phyloP scores from a whole-genome alignment of 2,797 vertebrate genomes.

The Zonotrichia albicollis region DNA sequence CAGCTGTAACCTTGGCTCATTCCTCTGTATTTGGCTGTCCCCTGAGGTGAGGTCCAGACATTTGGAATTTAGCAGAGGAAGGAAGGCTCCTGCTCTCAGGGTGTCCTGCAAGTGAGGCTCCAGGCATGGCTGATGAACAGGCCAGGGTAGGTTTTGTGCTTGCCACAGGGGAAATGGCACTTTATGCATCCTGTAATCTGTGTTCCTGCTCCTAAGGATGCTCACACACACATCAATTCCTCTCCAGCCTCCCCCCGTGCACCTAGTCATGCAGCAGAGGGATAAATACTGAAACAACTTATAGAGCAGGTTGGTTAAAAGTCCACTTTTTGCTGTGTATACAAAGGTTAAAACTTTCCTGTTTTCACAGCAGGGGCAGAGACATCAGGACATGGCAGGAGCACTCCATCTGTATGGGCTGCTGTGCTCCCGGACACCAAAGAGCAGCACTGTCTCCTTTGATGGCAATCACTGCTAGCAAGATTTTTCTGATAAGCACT shows the following conservation, averaged over 20 bases:
- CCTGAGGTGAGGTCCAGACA: not conserved
- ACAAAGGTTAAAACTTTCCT: not conserved
- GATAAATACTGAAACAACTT: not conserved
- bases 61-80: not conserved
- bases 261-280: not conserved
- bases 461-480: not conserved
- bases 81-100: not conserved
- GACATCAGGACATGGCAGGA: not conserved
- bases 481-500: conserved; percentile 7
- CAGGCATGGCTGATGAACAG: not conserved
- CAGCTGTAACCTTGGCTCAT: not conserved
- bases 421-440: not conserved
- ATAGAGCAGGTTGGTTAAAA: not conserved
- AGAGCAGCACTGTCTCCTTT: not conserved
- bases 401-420: accelerated
- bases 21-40: not conserved
- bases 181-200: not conserved
- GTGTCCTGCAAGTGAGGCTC: not conserved
- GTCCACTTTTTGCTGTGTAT: not conserved
- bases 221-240: not conserved
- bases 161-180: not conserved
- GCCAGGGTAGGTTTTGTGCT: not conserved
- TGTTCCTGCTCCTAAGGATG: not conserved
- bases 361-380: not conserved
- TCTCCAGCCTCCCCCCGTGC: not conserved